Evolutionary conservation across 2,113 vertebrate genomes (phyloP).

Genomic region (Sphaerodactylus townsendi): DNA sequence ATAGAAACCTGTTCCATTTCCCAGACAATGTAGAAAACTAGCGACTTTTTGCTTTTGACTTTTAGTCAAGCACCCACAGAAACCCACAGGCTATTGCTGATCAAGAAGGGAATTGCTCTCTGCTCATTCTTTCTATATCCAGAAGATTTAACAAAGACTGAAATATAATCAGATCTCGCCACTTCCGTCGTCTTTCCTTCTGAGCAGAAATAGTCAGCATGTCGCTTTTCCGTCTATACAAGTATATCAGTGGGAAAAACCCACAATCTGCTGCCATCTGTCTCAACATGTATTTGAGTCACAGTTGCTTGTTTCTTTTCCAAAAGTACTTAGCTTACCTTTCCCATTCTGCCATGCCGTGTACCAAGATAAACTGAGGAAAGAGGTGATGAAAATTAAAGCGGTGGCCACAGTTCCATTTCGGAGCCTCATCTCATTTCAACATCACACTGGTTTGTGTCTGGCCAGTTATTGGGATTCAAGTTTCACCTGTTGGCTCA

Average conservation of each 20-base stretch:
- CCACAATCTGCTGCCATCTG: not conserved
- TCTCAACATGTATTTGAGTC: rapidly evolving
- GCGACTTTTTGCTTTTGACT: not conserved
- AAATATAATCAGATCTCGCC: not conserved
- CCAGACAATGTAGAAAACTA: not conserved
- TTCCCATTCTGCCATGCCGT: slow-evolving; percentile 99
- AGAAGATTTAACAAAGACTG: not conserved
- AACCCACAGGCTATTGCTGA: not conserved
- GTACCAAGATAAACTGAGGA: slow-evolving; percentile 98
- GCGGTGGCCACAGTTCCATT: slow-evolving; percentile 98
- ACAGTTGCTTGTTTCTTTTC: not conserved
- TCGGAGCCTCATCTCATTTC: slow-evolving; percentile 99
- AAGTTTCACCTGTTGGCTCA: slow-evolving; percentile 27
- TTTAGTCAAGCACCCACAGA: not conserved
- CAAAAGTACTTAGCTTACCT: slow-evolving; percentile 77
- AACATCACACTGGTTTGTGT: slow-evolving; percentile 83
- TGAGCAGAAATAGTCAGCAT: slow-evolving; percentile 2
- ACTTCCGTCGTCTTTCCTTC: not conserved
- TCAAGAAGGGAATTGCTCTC: not conserved
- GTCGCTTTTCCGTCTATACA: not conserved
- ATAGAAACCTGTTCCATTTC: not conserved
- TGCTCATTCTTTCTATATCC: not conserved
- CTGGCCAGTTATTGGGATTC: slow-evolving; percentile 41
- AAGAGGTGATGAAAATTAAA: slow-evolving; percentile 94
- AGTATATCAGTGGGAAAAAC: too few species aligned